Base-by-base conservation (phyloP, 2,888 invertebrate species). In the Argyresthia goedartella region DNA sequence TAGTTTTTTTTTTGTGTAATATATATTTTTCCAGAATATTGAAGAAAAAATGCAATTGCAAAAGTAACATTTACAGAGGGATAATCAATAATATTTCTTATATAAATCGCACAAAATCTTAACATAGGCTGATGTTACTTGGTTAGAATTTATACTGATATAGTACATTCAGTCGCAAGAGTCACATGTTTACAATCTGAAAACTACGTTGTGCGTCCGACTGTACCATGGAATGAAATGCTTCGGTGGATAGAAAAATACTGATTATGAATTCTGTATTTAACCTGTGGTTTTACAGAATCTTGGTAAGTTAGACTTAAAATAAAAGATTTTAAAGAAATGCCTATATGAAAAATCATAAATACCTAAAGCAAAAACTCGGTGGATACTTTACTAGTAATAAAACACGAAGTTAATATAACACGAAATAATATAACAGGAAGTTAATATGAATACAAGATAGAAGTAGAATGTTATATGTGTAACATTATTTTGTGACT, bases 241-340 rank as follows among this genome's bases (percentile, higher is more conserved):
- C 52, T 56, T 73, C 73, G 74, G 73, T 73, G 74, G 74, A 69
- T 67, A 68, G 54, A 67, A 67, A 71, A 72, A 73, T 71, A 72
- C 67, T 69, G 68, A 49, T 25, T 25, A 4, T 25, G 25, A 25
- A 25, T 25, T 6, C 25, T 25, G 25, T 25, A 25, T 25, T n/a
- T 4, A 25, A 25, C 25, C 25, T 25, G n/a, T n/a, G n/a, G n/a
- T n/a, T 57, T 59, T 15, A 45, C n/a, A 42, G 42, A 10, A n/a
- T 43, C 4, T 4, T 14, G n/a, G 13, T 14, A 14, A 43, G 4
- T 43, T 14, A 11, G 4, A 1, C 43, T 14, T n/a, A 43, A 4
- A 43, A 43, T n/a, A 43, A 43, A n/a, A 39, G 39, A 3, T 39
- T 39, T 39, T 39, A 11, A 11, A n/a, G n/a, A n/a, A 3, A 39